Conservation (phyloP, 1,140 invertebrate species). For the Whitmania pigra region DNA sequence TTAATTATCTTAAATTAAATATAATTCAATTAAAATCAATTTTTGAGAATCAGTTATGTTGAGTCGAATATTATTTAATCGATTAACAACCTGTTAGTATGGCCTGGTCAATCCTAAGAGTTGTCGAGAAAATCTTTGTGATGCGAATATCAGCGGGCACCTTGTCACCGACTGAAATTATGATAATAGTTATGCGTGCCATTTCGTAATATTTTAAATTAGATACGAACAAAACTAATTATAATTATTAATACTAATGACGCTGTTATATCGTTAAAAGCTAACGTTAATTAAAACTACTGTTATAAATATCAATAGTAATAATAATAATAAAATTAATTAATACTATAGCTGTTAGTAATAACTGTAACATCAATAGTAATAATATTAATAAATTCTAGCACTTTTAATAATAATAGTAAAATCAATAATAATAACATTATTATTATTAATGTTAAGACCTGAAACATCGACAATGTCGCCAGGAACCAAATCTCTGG, state of each 20-base stretch:
- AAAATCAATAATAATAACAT: not conserved
- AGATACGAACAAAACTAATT: not conserved
- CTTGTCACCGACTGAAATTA: constrained; percentile 84
- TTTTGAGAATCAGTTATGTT: no score
- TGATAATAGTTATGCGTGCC: no score
- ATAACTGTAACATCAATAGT: no score
- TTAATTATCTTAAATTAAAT: no score
- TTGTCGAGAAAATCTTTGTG: constrained; percentile 91
- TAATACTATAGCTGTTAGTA: no score
- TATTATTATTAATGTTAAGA: constrained; percentile 31
- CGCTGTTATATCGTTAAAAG: not conserved
- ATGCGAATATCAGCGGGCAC: constrained; percentile 97
- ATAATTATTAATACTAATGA: not conserved
- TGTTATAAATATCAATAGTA: constrained; percentile 4
- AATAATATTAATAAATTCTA: constrained; percentile 6
- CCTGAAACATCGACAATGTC: constrained; percentile 88
- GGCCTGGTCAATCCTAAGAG: constrained; percentile 87
- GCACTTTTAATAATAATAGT: not conserved
- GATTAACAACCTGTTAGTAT: constrained; percentile 3
- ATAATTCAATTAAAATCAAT: no score
- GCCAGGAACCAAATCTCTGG: constrained; percentile 94
- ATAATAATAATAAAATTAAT: not conserved
- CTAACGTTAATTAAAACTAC: no score
- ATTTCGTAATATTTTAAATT: not conserved
- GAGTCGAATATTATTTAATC: not conserved